These are phyloP conservation scores for Azorinus chamasolen DNA, from an alignment of 2,888 invertebrate species.

Conservation along the genomic window DNA sequence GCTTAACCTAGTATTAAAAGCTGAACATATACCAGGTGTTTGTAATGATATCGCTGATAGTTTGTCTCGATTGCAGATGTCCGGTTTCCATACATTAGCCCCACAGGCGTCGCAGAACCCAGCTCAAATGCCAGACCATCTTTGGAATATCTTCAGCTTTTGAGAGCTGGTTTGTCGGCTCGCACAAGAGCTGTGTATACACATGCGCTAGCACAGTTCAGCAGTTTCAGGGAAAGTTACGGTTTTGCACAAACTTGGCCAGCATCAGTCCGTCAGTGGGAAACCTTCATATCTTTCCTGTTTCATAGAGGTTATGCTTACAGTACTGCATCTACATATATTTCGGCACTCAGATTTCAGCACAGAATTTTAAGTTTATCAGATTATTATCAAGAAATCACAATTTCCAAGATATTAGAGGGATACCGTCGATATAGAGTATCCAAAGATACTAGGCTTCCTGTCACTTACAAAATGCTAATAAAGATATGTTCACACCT, in stretches of 20 bases:
- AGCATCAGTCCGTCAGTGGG: too few relatives aligned
- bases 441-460: slow-evolving; percentile 6
- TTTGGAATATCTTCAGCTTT: slow-evolving; percentile 27
- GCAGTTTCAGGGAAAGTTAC: too few relatives aligned
- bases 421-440: neutral
- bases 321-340: slow-evolving; percentile 1
- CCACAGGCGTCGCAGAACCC: slow-evolving; percentile 16
- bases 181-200: slow-evolving; percentile 10
- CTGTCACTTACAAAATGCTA: slow-evolving; percentile 10
- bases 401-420: slow-evolving; percentile 4
- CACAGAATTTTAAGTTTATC: slow-evolving; percentile 1
- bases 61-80: slow-evolving; percentile 33
- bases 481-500: neutral
- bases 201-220: slow-evolving; percentile 7
- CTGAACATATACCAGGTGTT: slow-evolving; percentile 24
- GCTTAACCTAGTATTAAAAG: slow-evolving; percentile 24
- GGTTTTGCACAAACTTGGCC: too few relatives aligned
- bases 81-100: slow-evolving; percentile 23
- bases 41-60: slow-evolving; percentile 29
- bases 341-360: slow-evolving; percentile 18
- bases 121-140: slow-evolving; percentile 5
- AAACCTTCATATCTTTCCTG: too few relatives aligned
- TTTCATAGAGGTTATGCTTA: too few relatives aligned
- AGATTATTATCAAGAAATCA: neutral
- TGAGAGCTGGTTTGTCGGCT: slow-evolving; percentile 11